A percentile compares a stretch with the other conserved stretches of the same genome.
Evolutionary conservation across 2,888 invertebrate species (phyloP).

Genomic region (Argynnis bischoffii): DNA sequence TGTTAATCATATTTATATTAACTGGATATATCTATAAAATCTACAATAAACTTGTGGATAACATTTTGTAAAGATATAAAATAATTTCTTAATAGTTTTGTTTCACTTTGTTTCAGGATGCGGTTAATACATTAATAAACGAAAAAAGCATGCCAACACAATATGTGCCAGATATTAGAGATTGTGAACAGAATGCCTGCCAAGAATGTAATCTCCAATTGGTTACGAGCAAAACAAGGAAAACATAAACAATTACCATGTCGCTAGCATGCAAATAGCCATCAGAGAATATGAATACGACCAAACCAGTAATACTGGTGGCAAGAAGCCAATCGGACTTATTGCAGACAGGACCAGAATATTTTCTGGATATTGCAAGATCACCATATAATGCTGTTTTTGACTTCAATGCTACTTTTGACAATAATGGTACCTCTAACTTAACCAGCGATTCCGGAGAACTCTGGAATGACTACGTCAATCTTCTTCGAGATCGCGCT

Average conservation of each 20-base stretch:
- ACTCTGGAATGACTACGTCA: slow-evolving; percentile 74
- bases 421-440: slow-evolving; percentile 59
- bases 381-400: slow-evolving; percentile 57
- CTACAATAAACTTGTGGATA: background rate
- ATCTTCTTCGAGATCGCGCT: slow-evolving; percentile 85
- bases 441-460: slow-evolving; percentile 56
- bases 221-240: slow-evolving; percentile 76
- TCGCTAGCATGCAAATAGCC: slow-evolving; percentile 69
- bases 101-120: slow-evolving; percentile 65
- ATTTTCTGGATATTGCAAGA: slow-evolving; percentile 54
- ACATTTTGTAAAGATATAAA: background rate
- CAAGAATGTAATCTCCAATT: slow-evolving; percentile 78
- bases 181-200: slow-evolving; percentile 73
- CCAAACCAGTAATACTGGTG: slow-evolving; percentile 66
- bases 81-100: background rate
- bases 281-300: slow-evolving; percentile 74
- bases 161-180: slow-evolving; percentile 69
- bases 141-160: slow-evolving; percentile 66
- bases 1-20: too few species aligned
- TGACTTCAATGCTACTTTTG: slow-evolving; percentile 66
- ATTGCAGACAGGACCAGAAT: slow-evolving; percentile 63
- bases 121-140: slow-evolving; percentile 46
- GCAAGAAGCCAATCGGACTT: slow-evolving; percentile 72
- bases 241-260: slow-evolving; percentile 77
- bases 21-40: background rate